phyloP scores from a whole-genome alignment of 2,113 vertebrate species.

The Acanthochromis polyacanthus region DNA sequence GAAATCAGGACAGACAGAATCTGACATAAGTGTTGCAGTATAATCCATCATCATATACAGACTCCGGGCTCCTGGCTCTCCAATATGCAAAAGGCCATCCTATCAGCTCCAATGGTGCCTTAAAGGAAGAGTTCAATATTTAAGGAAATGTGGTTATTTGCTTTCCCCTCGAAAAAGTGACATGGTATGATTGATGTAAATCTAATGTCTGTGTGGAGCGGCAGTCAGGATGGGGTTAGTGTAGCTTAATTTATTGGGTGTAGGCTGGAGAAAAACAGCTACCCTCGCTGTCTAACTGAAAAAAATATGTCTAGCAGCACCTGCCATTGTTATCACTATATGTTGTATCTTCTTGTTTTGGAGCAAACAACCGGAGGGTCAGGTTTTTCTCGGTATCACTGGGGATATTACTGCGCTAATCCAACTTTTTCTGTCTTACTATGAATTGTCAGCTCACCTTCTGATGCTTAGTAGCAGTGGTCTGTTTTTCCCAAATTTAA shows the following conservation, averaged over 20 bases:
- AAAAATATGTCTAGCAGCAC: background rate
- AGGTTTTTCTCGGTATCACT: background rate
- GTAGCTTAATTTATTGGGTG: background rate
- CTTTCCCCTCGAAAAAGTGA: background rate
- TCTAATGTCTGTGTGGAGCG: constrained; percentile 9
- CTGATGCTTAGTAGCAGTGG: background rate
- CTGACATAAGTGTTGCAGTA: constrained; percentile 40
- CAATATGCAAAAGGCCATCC: constrained; percentile 34
- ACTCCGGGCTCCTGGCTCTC: constrained; percentile 14
- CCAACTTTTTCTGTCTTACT: background rate
- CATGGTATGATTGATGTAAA: constrained; percentile 19
- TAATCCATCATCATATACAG: constrained; percentile 63
- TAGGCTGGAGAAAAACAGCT: background rate
- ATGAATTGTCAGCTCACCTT: background rate
- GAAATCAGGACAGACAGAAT: constrained; percentile 20
- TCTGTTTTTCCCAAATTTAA: rapidly evolving
- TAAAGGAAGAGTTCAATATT: constrained; percentile 26
- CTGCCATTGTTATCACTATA: background rate
- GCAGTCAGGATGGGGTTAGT: background rate
- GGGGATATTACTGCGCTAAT: background rate
- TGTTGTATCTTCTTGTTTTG: constrained; percentile 3
- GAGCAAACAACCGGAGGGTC: background rate
- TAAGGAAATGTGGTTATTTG: background rate
- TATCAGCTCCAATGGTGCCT: constrained; percentile 5
- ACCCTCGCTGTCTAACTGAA: background rate